Evolutionary conservation across 1,140 invertebrate genomes (phyloP), one percentile per base, ranked within the genome.

Genomic region (Magallana gigas): DNA sequence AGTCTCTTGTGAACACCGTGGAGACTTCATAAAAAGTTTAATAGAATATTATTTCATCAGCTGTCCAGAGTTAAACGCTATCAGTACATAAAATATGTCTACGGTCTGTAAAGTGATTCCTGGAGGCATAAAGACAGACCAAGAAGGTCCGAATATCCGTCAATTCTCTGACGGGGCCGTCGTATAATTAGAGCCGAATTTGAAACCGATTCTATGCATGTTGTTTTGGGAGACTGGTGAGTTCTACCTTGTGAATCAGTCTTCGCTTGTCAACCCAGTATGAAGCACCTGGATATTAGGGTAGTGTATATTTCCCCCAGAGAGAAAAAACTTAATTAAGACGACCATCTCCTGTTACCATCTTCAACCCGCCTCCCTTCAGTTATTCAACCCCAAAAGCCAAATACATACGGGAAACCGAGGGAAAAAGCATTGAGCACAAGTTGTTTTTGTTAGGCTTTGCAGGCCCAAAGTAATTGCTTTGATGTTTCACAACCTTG

Each of bases 121-220:
- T 58, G 60, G 18, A 84, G 87, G 64, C 60, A 62, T 89, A 58
- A 57, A 57, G 14, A 56, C 81, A 18, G 57, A 62, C 85, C 83
- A 76, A 68, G 60, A 88, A 81, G 84, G 83, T 80, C 81, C 80
- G 11, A 23, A 56, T 36, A n/a, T 85, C 60, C 62, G 48, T 83
- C 57, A 84, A 18, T 29, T 76, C 23, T 29, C 68, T 89, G 85
- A 89, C 84, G 88, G 57, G 71, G 58, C 56, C 76, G 29, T 59
- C 71, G 16, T 89, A 85, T 89, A 71, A 89, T 89, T 87, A 89
- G 48, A 83, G 88, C 36, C 56, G 56, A 83, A 89, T 83, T 57
- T 76, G 85, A 89, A 71, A 85, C 88, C 85, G 82, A 83, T 89
- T 89, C 85, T 89, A 86, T 89, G 82, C 85, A 85, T 68, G 71